These are phyloP conservation scores for Antigone vipio DNA, from an alignment of 2,113 vertebrate genomes.

Conservation along the genomic window DNA sequence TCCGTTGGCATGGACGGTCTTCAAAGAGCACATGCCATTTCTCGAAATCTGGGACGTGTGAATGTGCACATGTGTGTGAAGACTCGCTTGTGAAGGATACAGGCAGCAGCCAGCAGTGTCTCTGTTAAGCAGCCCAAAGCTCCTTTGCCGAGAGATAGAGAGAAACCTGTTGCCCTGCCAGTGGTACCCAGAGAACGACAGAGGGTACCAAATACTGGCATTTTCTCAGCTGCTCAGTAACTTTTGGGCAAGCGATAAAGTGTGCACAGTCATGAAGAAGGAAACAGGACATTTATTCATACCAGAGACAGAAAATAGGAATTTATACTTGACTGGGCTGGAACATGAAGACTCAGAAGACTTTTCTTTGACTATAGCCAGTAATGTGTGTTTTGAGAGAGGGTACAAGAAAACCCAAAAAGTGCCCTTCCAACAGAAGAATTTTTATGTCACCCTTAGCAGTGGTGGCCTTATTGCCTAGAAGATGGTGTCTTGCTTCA, in stretches of 20 bases:
- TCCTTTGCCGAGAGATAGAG: background rate
- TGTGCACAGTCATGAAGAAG: background rate
- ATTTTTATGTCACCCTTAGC: background rate
- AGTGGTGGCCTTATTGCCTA: background rate
- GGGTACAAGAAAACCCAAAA: background rate
- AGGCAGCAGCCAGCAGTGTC: background rate
- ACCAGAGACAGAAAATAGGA: background rate
- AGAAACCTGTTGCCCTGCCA: background rate
- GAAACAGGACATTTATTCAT: background rate
- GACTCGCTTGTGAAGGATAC: background rate
- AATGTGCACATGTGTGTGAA: background rate
- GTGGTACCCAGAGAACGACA: background rate
- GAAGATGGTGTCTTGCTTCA: background rate
- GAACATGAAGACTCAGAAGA: background rate
- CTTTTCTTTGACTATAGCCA: background rate
- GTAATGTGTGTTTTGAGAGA: background rate
- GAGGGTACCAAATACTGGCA: background rate
- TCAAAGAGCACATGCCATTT: background rate
- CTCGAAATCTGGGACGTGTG: background rate
- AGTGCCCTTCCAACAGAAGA: background rate
- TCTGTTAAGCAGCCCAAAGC: background rate
- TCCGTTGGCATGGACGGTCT: background rate
- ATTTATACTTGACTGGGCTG: background rate
- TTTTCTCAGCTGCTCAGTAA: background rate
- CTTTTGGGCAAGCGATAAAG: background rate